A percentile compares a stretch with the other conserved stretches of the same genome.
Evolutionary conservation across 2,888 invertebrate genomes (phyloP).

Genomic region (Belgica antarctica): DNA sequence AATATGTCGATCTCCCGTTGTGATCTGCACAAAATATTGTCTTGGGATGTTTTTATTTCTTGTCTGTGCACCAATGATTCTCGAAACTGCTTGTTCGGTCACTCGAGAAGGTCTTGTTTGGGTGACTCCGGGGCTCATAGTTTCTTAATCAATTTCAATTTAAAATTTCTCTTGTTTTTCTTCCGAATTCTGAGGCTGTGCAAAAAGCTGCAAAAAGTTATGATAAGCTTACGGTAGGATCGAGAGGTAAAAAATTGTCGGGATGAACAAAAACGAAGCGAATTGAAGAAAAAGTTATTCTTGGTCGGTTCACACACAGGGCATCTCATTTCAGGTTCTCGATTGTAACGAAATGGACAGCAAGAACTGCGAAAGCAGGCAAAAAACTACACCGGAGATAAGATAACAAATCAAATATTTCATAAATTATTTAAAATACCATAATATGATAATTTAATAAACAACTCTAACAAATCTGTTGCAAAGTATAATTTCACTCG

Average conservation of each 20-base stretch:
- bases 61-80: background rate
- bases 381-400: conserved; percentile 31
- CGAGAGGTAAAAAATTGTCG: background rate
- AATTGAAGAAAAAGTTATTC: conserved; percentile 8
- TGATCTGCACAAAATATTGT: conserved; percentile 16
- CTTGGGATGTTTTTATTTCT: conserved; percentile 7
- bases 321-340: conserved; percentile 3
- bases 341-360: background rate
- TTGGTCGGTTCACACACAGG: conserved; percentile 5
- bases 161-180: conserved; percentile 1
- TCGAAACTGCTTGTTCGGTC: background rate
- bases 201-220: background rate
- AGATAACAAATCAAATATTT: conserved; percentile 29
- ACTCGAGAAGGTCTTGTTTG: background rate
- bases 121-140: background rate
- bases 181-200: background rate
- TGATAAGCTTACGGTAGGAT: conserved; percentile 4
- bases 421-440: conserved; percentile 19
- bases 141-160: conserved; percentile 1
- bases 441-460: conserved; percentile 23
- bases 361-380: background rate
- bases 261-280: conserved; percentile 11
- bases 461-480: background rate
- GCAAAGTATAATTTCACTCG: background rate
- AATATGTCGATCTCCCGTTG: conserved; percentile 44